A percentile compares a stretch with the other conserved stretches of the same genome.
Evolutionary conservation across 1,140 invertebrate genomes (phyloP).

Genomic region (Gryon sp.): DNA sequence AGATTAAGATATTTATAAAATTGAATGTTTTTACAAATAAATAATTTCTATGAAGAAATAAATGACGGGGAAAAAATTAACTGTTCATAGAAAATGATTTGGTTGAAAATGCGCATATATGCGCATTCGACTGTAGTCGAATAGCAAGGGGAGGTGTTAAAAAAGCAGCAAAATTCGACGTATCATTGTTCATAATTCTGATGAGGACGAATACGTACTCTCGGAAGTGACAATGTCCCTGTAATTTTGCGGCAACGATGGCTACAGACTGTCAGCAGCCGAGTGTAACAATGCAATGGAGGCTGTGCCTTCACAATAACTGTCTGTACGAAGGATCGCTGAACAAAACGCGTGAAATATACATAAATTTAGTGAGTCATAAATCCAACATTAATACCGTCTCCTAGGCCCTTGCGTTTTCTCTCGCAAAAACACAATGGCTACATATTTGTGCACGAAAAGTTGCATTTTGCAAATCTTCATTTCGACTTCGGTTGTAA

Average conservation of each 20-base stretch:
- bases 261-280: conserved; percentile 48
- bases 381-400: conserved; percentile 57
- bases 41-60: no score
- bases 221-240: conserved; percentile 51
- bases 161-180: conserved; percentile 24
- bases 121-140: no score
- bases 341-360: conserved; percentile 60
- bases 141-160: no score
- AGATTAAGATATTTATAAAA: no score
- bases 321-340: conserved; percentile 26
- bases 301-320: conserved; percentile 44
- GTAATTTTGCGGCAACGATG: conserved; percentile 45
- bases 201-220: conserved; percentile 22
- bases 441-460: conserved; percentile 17
- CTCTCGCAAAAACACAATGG: conserved; percentile 31
- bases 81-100: no score
- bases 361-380: conserved; percentile 59
- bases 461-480: conserved; percentile 44
- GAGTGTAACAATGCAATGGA: conserved; percentile 50
- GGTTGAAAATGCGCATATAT: no score
- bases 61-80: no score
- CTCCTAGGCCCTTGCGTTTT: conserved; percentile 29
- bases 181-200: conserved; percentile 44
- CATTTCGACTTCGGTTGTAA: conserved; percentile 37
- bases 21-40: no score